Evolutionary conservation across 2,888 invertebrate genomes (phyloP).

Genomic region (Tupiocoris notatus): DNA sequence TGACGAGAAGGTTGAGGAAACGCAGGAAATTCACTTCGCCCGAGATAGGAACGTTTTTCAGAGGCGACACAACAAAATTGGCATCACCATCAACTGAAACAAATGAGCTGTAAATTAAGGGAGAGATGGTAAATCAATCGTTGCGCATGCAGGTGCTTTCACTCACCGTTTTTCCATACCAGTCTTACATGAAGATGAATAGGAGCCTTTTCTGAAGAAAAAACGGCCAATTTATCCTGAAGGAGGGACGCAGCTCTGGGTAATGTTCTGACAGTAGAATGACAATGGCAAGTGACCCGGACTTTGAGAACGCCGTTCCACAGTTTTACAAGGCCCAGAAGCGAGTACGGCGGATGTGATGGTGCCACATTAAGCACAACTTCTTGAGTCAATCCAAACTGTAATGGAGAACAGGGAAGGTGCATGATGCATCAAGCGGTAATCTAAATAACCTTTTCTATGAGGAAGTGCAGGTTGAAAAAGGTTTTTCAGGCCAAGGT

Average conservation of each 20-base stretch:
- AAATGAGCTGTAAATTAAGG: slow-evolving; percentile 39
- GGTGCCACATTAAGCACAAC: slow-evolving; percentile 68
- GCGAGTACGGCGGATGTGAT: slow-evolving; percentile 65
- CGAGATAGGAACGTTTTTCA: slow-evolving; percentile 60
- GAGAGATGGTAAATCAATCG: neutral
- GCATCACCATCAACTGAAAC: slow-evolving; percentile 59
- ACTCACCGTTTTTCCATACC: slow-evolving; percentile 75
- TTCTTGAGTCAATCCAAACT: slow-evolving; percentile 58
- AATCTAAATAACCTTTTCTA: no score
- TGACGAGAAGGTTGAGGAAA: slow-evolving; percentile 61
- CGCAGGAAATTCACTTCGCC: slow-evolving; percentile 74
- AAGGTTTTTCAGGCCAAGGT: no score
- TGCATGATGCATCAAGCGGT: no score
- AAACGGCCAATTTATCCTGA: slow-evolving; percentile 20
- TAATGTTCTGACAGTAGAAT: slow-evolving; percentile 63
- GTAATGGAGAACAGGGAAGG: no score
- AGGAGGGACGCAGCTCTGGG: slow-evolving; percentile 52
- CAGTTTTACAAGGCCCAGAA: slow-evolving; percentile 62
- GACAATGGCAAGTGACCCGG: slow-evolving; percentile 61
- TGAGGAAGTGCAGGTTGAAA: no score
- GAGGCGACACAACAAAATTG: slow-evolving; percentile 62
- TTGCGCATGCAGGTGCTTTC: neutral
- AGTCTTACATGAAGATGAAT: slow-evolving; percentile 61
- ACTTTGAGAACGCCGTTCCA: slow-evolving; percentile 58
- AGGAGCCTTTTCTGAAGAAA: neutral